Evolutionary conservation across 2,113 vertebrate genomes (phyloP), one percentile per base, ranked within the genome.

Genomic region (Nettapus auritus): DNA sequence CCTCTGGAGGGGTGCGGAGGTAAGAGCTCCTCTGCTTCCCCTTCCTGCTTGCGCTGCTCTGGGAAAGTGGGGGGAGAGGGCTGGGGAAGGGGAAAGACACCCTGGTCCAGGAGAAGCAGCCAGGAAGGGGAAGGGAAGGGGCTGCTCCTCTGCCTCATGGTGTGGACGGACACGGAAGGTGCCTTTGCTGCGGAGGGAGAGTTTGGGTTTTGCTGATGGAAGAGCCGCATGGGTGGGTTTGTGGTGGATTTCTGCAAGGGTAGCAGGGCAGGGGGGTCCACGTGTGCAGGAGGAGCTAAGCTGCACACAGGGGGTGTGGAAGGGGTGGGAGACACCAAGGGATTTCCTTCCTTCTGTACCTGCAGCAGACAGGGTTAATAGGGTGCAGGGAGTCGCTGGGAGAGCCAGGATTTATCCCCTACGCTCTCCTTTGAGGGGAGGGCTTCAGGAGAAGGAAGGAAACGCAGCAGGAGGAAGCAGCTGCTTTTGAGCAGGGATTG

Each of bases 381-480:
- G 64, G 40, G 64, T 59, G 28, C 14, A 87, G 38, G 40, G 17
- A 79, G 59, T 28, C n/a, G 46, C 40, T 59, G 42, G 34, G 23
- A 82, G 53, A 66, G 11, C 25, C 31, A 48, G 33, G 46, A 44
- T 90, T 85, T 60, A 28, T 36, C 9, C 8, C 6, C 19, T 62
- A 3, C 50, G 74, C 67, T 62, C 25, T 63, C 22, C 55, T 0
- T 0, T 59, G 28, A 23, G 22, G 11, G 9, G 28, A 19, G 17
- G 3, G 17, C 8, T 88, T 56, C 22, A 89, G 53, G 70, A 86
- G 48, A 89, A 86, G 40, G 23, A 29, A 95, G 81, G 83, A 93
- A 89, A 71, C 10, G 7, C 19, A 78, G 36, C 33, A 82, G 70
- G 40, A 86, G 56, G 66, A 89, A 94, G n/a, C 82, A 95, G 84